A percentile compares a stretch with the other conserved stretches of the same genome.
phyloP scores from a whole-genome alignment of 1,140 invertebrate species.

The Drosophila insularis region DNA sequence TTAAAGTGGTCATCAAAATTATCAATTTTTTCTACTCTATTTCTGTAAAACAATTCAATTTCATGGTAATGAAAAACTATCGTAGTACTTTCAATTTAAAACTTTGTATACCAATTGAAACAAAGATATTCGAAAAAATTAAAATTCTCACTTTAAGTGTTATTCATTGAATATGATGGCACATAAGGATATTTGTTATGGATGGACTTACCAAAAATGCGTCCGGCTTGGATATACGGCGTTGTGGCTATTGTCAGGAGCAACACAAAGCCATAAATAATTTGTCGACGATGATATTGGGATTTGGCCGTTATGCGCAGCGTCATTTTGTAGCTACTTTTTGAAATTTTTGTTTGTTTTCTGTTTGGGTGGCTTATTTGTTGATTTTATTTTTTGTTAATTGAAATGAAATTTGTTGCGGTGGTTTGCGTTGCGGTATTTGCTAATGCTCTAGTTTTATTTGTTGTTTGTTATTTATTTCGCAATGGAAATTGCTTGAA shows the following conservation, averaged over 20 bases:
- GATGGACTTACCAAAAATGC: slow-evolving; percentile 73
- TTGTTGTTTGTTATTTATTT: slow-evolving; percentile 29
- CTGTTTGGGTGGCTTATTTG: slow-evolving; percentile 24
- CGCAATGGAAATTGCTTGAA: slow-evolving; percentile 8
- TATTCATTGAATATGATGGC: neutral
- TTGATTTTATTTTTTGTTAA: slow-evolving; percentile 16
- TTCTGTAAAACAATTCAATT: no score
- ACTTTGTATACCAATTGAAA: no score
- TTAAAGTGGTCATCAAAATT: no score
- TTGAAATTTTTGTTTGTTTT: slow-evolving; percentile 16
- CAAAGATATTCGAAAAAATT: no score
- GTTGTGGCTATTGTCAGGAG: slow-evolving; percentile 58
- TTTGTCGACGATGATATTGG: slow-evolving; percentile 76
- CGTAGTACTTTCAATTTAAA: no score
- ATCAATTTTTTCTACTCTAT: no score
- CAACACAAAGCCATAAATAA: slow-evolving; percentile 72
- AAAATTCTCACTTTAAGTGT: neutral
- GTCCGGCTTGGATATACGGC: slow-evolving; percentile 62
- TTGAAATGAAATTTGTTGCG: slow-evolving; percentile 69
- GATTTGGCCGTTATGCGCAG: slow-evolving; percentile 74
- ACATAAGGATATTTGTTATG: neutral
- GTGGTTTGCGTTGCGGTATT: slow-evolving; percentile 70
- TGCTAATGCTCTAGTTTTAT: slow-evolving; percentile 20
- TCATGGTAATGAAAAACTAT: no score
- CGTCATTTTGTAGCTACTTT: slow-evolving; percentile 71